phyloP scores from a whole-genome alignment of 2,888 invertebrate genomes.

The Limenitis camilla region DNA sequence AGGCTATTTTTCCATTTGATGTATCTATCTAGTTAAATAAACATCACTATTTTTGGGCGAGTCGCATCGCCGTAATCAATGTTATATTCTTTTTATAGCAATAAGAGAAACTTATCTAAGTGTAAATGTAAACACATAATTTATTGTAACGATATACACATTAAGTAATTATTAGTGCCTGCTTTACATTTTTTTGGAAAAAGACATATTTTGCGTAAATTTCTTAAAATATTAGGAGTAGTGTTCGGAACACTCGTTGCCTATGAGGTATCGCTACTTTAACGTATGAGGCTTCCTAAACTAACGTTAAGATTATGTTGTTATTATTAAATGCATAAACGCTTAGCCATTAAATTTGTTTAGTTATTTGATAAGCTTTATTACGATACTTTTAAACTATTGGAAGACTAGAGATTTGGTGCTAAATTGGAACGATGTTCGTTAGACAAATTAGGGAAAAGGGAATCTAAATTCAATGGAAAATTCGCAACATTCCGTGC shows the following conservation, averaged over 20 bases:
- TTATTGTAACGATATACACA: constrained; percentile 68
- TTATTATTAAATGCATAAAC: constrained; percentile 71
- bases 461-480: constrained; percentile 36
- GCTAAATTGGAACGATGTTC: constrained; percentile 68
- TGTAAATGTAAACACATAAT: constrained; percentile 69
- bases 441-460: constrained; percentile 32
- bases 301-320: constrained; percentile 68
- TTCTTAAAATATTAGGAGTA: constrained; percentile 45
- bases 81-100: constrained; percentile 54
- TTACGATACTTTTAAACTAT: constrained; percentile 62
- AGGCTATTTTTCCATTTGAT: constrained; percentile 24
- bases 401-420: constrained; percentile 73
- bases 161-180: constrained; percentile 71
- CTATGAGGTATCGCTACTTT: constrained; percentile 41
- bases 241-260: constrained; percentile 54
- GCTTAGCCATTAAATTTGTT: constrained; percentile 68
- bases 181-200: constrained; percentile 61
- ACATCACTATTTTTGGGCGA: constrained; percentile 43
- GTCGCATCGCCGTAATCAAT: constrained; percentile 28
- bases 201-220: constrained; percentile 68
- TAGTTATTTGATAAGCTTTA: constrained; percentile 68
- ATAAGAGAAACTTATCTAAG: constrained; percentile 53
- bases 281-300: constrained; percentile 68
- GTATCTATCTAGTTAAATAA: constrained; percentile 47
- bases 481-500: constrained; percentile 65